Base-by-base conservation (phyloP, 2,797 vertebrate genomes). In the Oceanodroma leucorhoa region DNA sequence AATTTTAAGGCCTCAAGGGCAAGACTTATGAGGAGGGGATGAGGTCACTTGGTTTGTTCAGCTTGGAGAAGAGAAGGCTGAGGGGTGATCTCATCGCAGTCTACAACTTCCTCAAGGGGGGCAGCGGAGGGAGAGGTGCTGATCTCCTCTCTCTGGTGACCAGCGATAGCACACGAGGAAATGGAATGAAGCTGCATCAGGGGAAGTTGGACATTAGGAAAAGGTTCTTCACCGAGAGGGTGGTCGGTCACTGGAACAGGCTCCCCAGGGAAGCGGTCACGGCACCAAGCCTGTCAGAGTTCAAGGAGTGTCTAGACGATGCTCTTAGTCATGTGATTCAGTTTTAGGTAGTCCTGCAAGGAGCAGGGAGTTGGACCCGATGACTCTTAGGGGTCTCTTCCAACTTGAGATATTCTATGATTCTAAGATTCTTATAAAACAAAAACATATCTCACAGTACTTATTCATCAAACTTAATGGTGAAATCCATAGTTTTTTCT, bases 111-210 rank as follows among this genome's bases (percentile, higher is more conserved):
- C 22, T 45, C 22, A 38, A 9, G 19, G 20, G 3, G 3, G 9
- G 7, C 40, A 38, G 23, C 0, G 38, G 38, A 40, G 38, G 38
- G 5, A 12, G 38, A 11, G 11, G 38, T 40, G 48, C 40, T 54
- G 22, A 38, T 54, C 18, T 34, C 58, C 46, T 71, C 48, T 36
- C 8, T 36, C 50, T 29, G 23, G 29, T 46, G n/a, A 46, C 29
- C 19, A 38, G 19, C 0, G 1, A 61, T 1, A 71, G 38, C 16
- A 45, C 80, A 61, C 0, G 0, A 26, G 11, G 22, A 62, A 38
- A 62, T 8, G 14, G 40, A 53, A 46, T 46, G 48, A 72, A 46
- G 67, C 57, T 27, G 57, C 7, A 1, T 38, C 48, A 27, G 67
- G 9, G 29, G 11, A 71, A n/a, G n/a, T n/a, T 41, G n/a, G 19